Conservation (phyloP, 1,140 invertebrate species). For the Scaptomyza pallida region DNA sequence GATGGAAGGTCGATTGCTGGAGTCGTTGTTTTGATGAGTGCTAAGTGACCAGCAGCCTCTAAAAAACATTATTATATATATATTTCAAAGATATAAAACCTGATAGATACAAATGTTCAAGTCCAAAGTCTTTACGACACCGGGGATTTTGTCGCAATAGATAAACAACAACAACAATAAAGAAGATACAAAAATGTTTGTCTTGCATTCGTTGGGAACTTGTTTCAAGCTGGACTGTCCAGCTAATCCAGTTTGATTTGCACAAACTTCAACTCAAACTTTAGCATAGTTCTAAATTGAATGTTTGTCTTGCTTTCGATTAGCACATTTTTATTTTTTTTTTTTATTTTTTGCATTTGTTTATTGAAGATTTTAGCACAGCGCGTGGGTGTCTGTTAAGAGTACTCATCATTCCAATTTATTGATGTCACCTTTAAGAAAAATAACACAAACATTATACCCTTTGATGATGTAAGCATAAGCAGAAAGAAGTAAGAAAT, state of each 20-base stretch:
- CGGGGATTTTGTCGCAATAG: background rate
- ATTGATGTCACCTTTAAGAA: slow-evolving; percentile 2
- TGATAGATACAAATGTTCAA: slow-evolving; percentile 46
- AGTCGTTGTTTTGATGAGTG: slow-evolving; percentile 67
- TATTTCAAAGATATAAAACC: slow-evolving; percentile 19
- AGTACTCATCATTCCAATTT: slow-evolving; percentile 1
- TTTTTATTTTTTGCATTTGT: too few species aligned
- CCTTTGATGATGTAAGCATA: too few species aligned
- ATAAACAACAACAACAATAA: too few species aligned
- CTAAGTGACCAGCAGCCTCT: slow-evolving; percentile 58
- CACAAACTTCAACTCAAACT: slow-evolving; percentile 5
- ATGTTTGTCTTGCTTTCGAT: slow-evolving; percentile 13
- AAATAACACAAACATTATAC: background rate
- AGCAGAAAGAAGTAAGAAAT: too few species aligned
- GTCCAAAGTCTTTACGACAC: slow-evolving; percentile 38
- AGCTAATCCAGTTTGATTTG: slow-evolving; percentile 16
- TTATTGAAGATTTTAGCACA: slow-evolving; percentile 55
- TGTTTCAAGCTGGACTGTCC: slow-evolving; percentile 8
- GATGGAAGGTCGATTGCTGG: slow-evolving; percentile 58
- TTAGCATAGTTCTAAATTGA: slow-evolving; percentile 6
- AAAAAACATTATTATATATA: slow-evolving; percentile 39
- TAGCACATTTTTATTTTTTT: too few species aligned
- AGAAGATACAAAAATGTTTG: background rate
- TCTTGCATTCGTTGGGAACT: slow-evolving; percentile 15
- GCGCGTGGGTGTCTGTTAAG: slow-evolving; percentile 39